Evolutionary conservation across 2,888 invertebrate genomes (phyloP), one percentile per base, ranked within the genome.

Genomic region (Diarsia dahlii): DNA sequence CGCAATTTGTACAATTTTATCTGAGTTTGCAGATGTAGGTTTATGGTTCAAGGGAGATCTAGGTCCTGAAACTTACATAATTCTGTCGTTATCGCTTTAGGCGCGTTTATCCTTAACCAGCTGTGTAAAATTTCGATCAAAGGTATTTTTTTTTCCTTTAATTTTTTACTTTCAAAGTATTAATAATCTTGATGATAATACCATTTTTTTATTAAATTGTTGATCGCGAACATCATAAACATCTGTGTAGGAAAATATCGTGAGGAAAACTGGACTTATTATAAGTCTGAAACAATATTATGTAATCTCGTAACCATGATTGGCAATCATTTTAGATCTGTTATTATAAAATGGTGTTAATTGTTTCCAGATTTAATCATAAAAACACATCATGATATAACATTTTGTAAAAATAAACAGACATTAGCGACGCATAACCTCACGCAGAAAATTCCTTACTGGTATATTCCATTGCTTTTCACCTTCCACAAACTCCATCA

Each of bases 401-500:
- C 54, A n/a, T 67, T 23, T 63, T 18, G 39, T 45, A 10, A 71
- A 73, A 74, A 52, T 54, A 23, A 58, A 20, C 20, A 4, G 13
- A 46, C 9, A 15, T 46, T 74, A 8, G 23, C 5, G 34, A 54
- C 62, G 39, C 52, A 34, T 74, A 73, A 48, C 20, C 39, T 48
- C 39, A 15, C 39, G 1, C 58, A 48, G 3, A 28, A 13, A 45
- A n/a, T 48, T 48, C 62, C 50, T 18, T 20, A n/a, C 39, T 18
- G 60, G 28, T 48, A 48, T 63, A 70, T 70, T 84, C 46, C 67
- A 66, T 62, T 6, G 28, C 71, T 39, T 9, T 63, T 60, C 66
- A 76, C 73, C 56, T 72, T 65, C 45, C 56, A 28, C 70, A 74
- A 67, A 84, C 80, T 86, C 74, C 79, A 82, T 82, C 78, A 65